A percentile compares a stretch with the other conserved stretches of the same genome.
These are phyloP conservation scores for Anoplopoma fimbria DNA, from an alignment of 2,113 vertebrate species.

Conservation along the genomic window DNA sequence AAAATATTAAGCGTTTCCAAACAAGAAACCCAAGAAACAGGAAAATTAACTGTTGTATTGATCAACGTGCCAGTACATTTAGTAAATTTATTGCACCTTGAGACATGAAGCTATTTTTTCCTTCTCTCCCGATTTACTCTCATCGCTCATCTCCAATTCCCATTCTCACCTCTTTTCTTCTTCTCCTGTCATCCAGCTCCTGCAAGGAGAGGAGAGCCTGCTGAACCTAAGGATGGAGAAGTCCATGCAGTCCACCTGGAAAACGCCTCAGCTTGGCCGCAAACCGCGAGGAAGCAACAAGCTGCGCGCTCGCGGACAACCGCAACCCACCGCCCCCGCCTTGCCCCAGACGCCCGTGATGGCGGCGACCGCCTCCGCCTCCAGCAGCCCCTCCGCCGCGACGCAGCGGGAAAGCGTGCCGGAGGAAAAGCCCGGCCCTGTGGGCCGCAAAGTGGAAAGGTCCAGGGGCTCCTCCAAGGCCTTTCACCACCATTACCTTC, in stretches of 20 bases:
- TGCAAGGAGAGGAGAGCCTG: constrained; percentile 93
- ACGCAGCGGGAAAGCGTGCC: constrained; percentile 34
- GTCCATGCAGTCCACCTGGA: constrained; percentile 90
- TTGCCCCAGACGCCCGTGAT: constrained; percentile 35
- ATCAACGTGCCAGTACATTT: too few species aligned
- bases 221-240: constrained; percentile 98
- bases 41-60: not conserved
- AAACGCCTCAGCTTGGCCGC: constrained; percentile 89
- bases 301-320: constrained; percentile 83
- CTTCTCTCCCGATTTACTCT: not conserved
- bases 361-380: constrained; percentile 21
- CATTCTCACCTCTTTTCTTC: not conserved
- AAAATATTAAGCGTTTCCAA: constrained; percentile 25
- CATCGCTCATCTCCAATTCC: not conserved
- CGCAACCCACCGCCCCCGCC: constrained; percentile 14
- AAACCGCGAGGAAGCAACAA: constrained; percentile 86
- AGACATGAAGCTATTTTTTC: not conserved
- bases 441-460: constrained; percentile 64
- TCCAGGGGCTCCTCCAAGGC: constrained; percentile 60
- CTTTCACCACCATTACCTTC: constrained; percentile 63
- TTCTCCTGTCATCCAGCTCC: constrained; percentile 79
- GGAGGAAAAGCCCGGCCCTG: constrained; percentile 56
- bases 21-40: not conserved
- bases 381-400: constrained; percentile 55
- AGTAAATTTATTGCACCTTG: not conserved